Conservation (phyloP, 2,113 vertebrate genomes). For the Pygoscelis adeliae region DNA sequence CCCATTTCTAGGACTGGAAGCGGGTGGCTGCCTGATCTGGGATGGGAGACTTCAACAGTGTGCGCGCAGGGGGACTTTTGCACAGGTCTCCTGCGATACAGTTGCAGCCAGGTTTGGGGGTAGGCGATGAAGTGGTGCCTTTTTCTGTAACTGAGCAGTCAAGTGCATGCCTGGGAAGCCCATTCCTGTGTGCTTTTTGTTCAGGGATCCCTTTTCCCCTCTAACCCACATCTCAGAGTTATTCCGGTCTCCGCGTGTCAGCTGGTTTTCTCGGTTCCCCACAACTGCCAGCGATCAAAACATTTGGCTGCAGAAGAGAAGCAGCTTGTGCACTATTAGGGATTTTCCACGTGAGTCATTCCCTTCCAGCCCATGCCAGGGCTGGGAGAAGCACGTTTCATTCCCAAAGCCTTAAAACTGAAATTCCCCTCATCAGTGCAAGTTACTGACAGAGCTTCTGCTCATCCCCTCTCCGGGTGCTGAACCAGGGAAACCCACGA, state of each 20-base stretch:
- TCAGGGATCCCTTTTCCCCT: background rate
- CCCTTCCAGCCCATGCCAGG: background rate
- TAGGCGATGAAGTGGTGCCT: background rate
- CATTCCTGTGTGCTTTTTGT: fast-evolving
- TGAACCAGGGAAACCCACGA: background rate
- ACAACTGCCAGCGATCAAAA: background rate
- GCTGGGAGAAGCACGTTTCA: background rate
- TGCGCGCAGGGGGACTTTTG: background rate
- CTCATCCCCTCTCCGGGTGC: background rate
- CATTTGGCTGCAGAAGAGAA: background rate
- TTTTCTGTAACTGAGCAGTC: background rate
- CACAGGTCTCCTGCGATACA: background rate
- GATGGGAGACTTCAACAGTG: background rate
- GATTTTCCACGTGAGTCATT: background rate
- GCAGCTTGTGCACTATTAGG: background rate
- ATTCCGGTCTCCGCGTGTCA: background rate
- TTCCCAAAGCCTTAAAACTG: background rate
- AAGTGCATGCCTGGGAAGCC: background rate
- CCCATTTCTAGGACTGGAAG: background rate
- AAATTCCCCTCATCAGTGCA: background rate
- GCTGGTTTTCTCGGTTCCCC: conserved; percentile 24
- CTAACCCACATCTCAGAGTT: background rate
- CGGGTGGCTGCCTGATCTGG: background rate
- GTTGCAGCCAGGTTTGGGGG: background rate
- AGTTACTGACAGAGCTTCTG: background rate